phyloP scores from a whole-genome alignment of 2,113 vertebrate species.

The Oreochromis tanganicae region DNA sequence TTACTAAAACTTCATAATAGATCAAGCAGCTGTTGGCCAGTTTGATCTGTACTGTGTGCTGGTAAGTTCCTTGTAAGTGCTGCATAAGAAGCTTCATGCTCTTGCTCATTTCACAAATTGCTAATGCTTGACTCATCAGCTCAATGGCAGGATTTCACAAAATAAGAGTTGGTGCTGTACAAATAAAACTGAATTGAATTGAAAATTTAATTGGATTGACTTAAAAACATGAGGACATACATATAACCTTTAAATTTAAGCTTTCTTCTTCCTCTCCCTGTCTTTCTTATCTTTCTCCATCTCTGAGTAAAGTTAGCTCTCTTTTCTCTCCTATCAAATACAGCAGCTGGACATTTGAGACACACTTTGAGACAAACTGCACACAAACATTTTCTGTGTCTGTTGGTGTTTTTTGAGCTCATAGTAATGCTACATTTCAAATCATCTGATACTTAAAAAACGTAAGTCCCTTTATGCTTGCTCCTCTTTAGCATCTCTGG shows the following conservation, averaged over 20 bases:
- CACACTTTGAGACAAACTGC: background rate
- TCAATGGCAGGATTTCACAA: background rate
- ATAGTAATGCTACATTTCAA: background rate
- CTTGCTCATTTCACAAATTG: background rate
- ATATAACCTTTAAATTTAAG: background rate
- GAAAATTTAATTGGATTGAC: background rate
- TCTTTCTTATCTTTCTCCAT: background rate
- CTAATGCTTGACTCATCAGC: background rate
- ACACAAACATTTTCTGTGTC: background rate
- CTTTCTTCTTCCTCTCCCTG: background rate
- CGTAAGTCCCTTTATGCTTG: background rate
- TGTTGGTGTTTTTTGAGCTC: background rate
- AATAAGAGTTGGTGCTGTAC: background rate
- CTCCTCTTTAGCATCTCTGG: background rate
- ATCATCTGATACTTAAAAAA: background rate
- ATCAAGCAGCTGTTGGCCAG: background rate
- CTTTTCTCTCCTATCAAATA: background rate
- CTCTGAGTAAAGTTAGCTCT: background rate
- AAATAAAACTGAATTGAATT: background rate
- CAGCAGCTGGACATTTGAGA: background rate
- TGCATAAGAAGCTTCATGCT: background rate
- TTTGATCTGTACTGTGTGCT: background rate
- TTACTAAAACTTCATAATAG: background rate
- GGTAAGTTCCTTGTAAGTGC: background rate
- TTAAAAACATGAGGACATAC: fast-evolving